Conservation (phyloP, 2,797 vertebrate species). For the Chelonia mydas region DNA sequence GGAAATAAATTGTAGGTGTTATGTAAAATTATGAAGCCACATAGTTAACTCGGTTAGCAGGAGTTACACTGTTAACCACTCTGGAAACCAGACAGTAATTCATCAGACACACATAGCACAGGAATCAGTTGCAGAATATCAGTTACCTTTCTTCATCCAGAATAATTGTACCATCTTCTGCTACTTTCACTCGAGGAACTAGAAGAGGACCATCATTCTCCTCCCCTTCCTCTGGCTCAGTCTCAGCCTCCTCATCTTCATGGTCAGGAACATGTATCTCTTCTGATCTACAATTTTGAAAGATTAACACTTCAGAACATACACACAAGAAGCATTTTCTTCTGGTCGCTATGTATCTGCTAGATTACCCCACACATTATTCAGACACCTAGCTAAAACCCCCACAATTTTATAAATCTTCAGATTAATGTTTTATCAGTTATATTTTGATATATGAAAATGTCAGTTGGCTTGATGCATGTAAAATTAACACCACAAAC, state of each 20-base stretch:
- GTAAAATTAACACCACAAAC: not conserved
- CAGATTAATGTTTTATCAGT: too few species aligned
- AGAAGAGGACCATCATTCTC: conserved; percentile 86
- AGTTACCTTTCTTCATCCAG: conserved; percentile 95
- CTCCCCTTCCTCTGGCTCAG: conserved; percentile 70
- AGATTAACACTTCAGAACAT: not conserved
- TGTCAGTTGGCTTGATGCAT: not conserved
- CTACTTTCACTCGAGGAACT: conserved; percentile 96
- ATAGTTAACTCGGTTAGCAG: too few species aligned
- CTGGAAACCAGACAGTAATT: not conserved
- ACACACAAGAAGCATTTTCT: conserved; percentile 38
- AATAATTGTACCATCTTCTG: conserved; percentile 97
- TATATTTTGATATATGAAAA: not conserved
- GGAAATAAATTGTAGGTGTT: not conserved
- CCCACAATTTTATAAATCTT: not conserved
- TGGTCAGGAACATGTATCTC: conserved; percentile 60
- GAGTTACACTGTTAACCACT: not conserved
- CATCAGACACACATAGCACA: fast-evolving
- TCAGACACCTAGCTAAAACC: not conserved
- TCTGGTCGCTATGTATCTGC: conserved; percentile 55
- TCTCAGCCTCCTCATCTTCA: conserved; percentile 60
- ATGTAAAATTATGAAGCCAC: not conserved
- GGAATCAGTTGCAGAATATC: conserved; percentile 7
- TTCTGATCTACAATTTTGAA: conserved; percentile 71
- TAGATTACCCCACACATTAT: not conserved